These are phyloP conservation scores for Eupithecia dodoneata DNA, from an alignment of 2,888 invertebrate genomes.

Conservation along the genomic window DNA sequence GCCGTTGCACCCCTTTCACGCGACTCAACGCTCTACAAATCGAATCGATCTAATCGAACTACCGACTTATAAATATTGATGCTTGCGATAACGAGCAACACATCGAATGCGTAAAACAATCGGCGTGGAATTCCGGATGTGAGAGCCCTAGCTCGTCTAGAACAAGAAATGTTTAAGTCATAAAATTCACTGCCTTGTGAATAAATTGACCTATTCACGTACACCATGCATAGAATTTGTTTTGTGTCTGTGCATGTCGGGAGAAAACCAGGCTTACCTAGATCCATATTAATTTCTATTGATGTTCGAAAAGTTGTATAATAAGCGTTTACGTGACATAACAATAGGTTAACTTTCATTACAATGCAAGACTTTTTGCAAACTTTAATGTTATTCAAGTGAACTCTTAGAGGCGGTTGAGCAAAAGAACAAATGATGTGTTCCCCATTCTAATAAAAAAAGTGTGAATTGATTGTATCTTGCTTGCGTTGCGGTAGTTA, in stretches of 20 bases:
- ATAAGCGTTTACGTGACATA: slow-evolving; percentile 35
- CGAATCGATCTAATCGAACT: slow-evolving; percentile 70
- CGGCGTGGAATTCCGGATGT: slow-evolving; percentile 59
- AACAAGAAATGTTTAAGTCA: slow-evolving; percentile 32
- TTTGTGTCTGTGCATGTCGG: slow-evolving; percentile 18
- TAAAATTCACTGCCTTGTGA: slow-evolving; percentile 16
- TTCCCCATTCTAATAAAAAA: slow-evolving; percentile 42
- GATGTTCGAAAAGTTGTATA: slow-evolving; percentile 40
- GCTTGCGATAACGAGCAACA: slow-evolving; percentile 49
- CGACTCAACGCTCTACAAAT: slow-evolving; percentile 80
- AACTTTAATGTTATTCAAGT: slow-evolving; percentile 41
- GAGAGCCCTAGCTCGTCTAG: slow-evolving; percentile 37
- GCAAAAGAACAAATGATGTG: slow-evolving; percentile 34
- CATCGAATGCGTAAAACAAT: slow-evolving; percentile 52
- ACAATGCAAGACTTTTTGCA: slow-evolving; percentile 36
- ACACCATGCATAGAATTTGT: slow-evolving; percentile 20
- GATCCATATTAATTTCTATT: slow-evolving; percentile 37
- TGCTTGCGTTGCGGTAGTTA: slow-evolving; percentile 32
- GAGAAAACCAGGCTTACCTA: slow-evolving; percentile 39
- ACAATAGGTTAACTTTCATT: slow-evolving; percentile 43
- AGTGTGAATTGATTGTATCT: slow-evolving; percentile 40
- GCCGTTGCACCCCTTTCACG: slow-evolving; percentile 83
- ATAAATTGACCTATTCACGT: slow-evolving; percentile 12
- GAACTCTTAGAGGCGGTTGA: slow-evolving; percentile 35
- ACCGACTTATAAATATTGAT: slow-evolving; percentile 70